Conservation (phyloP, 92 coral and sea anemone genomes). For the Isaurus tuberculatus region DNA sequence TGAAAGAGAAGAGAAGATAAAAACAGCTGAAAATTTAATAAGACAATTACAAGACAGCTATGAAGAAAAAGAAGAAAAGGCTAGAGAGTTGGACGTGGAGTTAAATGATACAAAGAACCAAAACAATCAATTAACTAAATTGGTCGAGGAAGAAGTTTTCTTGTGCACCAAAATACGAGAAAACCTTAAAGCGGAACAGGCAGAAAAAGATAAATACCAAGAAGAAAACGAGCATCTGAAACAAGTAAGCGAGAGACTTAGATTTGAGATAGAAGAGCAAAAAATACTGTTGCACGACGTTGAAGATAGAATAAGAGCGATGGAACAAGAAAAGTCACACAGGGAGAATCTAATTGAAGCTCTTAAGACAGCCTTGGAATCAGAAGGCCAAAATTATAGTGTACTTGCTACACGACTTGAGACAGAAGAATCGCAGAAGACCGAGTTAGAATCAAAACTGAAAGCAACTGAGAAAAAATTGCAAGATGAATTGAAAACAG, state of each 20-base stretch:
- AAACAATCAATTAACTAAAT: constrained; percentile 19
- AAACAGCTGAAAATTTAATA: constrained; percentile 33
- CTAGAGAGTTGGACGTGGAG: constrained; percentile 56
- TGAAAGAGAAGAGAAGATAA: constrained; percentile 53
- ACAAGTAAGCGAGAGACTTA: constrained; percentile 55
- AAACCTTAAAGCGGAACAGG: constrained; percentile 70
- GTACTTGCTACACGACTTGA: constrained; percentile 77
- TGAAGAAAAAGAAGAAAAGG: constrained; percentile 60
- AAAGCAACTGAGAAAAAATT: constrained; percentile 68
- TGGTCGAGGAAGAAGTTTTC: constrained; percentile 54
- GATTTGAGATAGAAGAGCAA: constrained; percentile 60
- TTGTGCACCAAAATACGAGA: constrained; percentile 70
- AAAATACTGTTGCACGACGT: constrained; percentile 57
- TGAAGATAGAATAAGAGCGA: constrained; percentile 66
- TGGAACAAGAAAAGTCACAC: constrained; percentile 62
- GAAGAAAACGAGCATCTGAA: constrained; percentile 68
- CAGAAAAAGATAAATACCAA: constrained; percentile 68
- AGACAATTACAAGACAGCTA: constrained; percentile 49
- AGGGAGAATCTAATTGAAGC: constrained; percentile 69
- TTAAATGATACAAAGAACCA: constrained; percentile 47
- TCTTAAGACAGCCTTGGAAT: constrained; percentile 77
- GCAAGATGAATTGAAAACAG: constrained; percentile 61
- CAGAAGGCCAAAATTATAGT: constrained; percentile 79
- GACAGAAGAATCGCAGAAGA: constrained; percentile 68
- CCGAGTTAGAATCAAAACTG: constrained; percentile 67